A percentile compares a stretch with the other conserved stretches of the same genome.
These are phyloP conservation scores for Subacronicta megacephala DNA, from an alignment of 2,888 invertebrate species.

Conservation along the genomic window DNA sequence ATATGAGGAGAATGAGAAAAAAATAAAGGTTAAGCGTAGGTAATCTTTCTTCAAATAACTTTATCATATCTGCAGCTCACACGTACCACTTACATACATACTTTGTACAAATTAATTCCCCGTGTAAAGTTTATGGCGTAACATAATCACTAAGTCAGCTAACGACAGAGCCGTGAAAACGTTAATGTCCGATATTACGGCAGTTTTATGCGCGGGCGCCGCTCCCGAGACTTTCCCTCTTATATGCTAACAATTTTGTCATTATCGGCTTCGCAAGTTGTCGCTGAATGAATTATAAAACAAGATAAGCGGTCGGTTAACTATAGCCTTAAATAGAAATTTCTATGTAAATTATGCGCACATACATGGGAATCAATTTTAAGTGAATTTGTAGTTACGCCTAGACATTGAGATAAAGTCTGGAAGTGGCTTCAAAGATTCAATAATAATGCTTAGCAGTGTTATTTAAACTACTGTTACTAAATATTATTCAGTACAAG, in stretches of 20 bases:
- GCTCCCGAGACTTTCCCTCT: conserved; percentile 46
- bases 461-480: no score
- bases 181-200: conserved; percentile 54
- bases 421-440: background rate
- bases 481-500: no score
- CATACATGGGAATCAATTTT: conserved; percentile 3
- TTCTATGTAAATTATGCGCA: conserved; percentile 19
- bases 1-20: no score
- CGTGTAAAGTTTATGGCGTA: conserved; percentile 38
- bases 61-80: conserved; percentile 13
- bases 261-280: conserved; percentile 63
- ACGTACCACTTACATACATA: conserved; percentile 9
- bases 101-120: conserved; percentile 42
- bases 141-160: conserved; percentile 31
- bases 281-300: conserved; percentile 65
- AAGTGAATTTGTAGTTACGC: conserved; percentile 8
- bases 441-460: no score
- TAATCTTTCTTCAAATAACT: conserved; percentile 13
- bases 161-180: conserved; percentile 36
- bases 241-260: conserved; percentile 58
- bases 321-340: conserved; percentile 5
- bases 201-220: conserved; percentile 49
- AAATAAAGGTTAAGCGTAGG: no score
- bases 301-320: conserved; percentile 19
- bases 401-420: background rate